Conservation (phyloP, 2,113 vertebrate genomes). For the Oophaga pumilio region DNA sequence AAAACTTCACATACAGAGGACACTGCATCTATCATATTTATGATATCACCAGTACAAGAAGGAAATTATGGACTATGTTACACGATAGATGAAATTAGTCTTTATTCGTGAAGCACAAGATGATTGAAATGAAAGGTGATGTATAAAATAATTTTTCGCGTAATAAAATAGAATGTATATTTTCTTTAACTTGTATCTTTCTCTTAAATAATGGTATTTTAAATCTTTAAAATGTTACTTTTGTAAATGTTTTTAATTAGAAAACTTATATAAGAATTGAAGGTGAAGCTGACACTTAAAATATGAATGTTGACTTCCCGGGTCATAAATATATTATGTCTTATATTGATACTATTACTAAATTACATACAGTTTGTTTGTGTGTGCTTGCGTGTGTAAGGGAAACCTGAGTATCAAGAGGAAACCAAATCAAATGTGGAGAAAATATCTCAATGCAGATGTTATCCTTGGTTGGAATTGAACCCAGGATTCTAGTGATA, state of each 20-base stretch:
- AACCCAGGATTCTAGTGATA: too few species aligned
- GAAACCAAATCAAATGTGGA: too few species aligned
- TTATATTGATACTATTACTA: too few species aligned
- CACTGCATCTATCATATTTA: slow-evolving; percentile 58
- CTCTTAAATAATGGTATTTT: neutral
- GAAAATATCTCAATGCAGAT: too few species aligned
- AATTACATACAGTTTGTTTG: too few species aligned
- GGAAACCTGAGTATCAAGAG: too few species aligned
- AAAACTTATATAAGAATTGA: neutral
- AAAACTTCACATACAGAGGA: slow-evolving; percentile 63
- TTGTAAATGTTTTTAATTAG: neutral
- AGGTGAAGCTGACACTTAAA: neutral
- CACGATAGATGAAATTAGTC: slow-evolving; percentile 39
- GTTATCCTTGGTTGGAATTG: too few species aligned
- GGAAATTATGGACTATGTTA: slow-evolving; percentile 39
- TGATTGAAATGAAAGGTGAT: slow-evolving; percentile 29
- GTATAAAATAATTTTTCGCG: neutral
- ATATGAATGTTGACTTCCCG: neutral
- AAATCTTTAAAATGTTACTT: neutral
- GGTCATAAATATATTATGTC: neutral
- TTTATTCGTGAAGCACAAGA: slow-evolving; percentile 29
- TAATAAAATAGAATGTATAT: slow-evolving; percentile 5
- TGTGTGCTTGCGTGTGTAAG: too few species aligned
- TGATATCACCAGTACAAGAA: slow-evolving; percentile 30
- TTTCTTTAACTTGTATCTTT: neutral